phyloP scores from a whole-genome alignment of 2,888 invertebrate species.

The Ferrisia virgata region DNA sequence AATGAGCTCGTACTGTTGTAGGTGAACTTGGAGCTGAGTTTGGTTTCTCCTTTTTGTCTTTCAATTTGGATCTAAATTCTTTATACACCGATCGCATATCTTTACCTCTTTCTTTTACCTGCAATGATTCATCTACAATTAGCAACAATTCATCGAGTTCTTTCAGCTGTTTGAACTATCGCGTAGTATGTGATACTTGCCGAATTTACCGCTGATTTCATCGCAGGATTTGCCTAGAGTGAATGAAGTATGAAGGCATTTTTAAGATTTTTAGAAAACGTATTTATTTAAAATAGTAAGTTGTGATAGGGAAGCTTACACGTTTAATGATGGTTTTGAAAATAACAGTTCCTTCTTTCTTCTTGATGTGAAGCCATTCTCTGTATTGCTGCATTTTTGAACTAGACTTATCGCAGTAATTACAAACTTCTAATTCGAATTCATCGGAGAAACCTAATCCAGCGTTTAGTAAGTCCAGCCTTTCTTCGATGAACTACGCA shows the following conservation, averaged over 20 bases:
- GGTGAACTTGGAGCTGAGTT: slow-evolving; percentile 68
- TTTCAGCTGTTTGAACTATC: background rate
- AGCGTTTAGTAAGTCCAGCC: slow-evolving; percentile 86
- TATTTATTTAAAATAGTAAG: slow-evolving; percentile 38
- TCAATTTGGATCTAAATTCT: slow-evolving; percentile 66
- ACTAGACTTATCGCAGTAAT: slow-evolving; percentile 65
- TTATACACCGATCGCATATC: slow-evolving; percentile 76
- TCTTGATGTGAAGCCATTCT: slow-evolving; percentile 77
- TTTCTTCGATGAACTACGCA: slow-evolving; percentile 85
- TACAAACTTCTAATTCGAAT: slow-evolving; percentile 85
- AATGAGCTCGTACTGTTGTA: slow-evolving; percentile 51
- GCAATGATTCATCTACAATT: slow-evolving; percentile 47
- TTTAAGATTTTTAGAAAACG: too few relatives aligned
- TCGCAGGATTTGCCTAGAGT: slow-evolving; percentile 90
- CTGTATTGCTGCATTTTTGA: slow-evolving; percentile 68
- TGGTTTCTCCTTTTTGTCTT: slow-evolving; percentile 52
- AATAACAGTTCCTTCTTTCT: slow-evolving; percentile 77
- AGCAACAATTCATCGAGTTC: background rate
- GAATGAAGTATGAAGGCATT: too few relatives aligned
- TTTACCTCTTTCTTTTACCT: slow-evolving; percentile 72
- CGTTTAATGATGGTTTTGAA: slow-evolving; percentile 84
- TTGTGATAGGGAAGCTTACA: slow-evolving; percentile 50
- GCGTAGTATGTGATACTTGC: slow-evolving; percentile 62
- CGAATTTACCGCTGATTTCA: slow-evolving; percentile 89
- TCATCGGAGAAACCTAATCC: slow-evolving; percentile 91